Evolutionary conservation across 2,888 invertebrate genomes (phyloP), one percentile per base, ranked within the genome.

Genomic region (Pandemis cinnamomeana): DNA sequence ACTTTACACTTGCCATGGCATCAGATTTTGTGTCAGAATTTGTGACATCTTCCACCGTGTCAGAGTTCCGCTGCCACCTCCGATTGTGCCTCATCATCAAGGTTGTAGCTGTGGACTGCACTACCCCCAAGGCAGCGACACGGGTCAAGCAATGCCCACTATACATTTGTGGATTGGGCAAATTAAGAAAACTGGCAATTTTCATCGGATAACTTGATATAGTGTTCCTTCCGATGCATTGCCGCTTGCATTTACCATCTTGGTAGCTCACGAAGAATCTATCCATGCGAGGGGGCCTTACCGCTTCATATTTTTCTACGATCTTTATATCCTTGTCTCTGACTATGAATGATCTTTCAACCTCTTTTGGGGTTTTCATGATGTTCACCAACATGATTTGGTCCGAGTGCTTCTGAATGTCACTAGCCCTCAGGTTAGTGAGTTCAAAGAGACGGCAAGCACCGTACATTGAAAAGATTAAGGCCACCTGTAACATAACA

Each of bases 251-350:
- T 70, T 77, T 77, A 1, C 75, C 71, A 0, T 75, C 66, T 8
- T 60, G 62, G 42, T 75, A 77, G 15, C 70, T 69, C 15, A 77
- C 10, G n/a, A 77, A 75, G 42, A 74, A 71, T 36, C 77, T 46
- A 27, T 77, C 48, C 44, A 60, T 71, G 13, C 64, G 8, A 27
- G 15, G 13, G 4, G 58, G 58, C 6, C 58, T 58, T 5, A 61
- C n/a, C 0, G 36, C 42, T 42, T 41, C 42, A n/a, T 41, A 61
- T 61, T 61, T 61, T 42, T 61, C 61, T n/a, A 61, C n/a, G 4
- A 61, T 0, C 7, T 7, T 13, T n/a, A 41, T 6, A n/a, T 61
- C 42, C 7, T 61, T 11, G 13, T 42, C 42, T n/a, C 42, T 7
- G 61, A 61, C 6, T n/a, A 13, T 6, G 42, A 61, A 61, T 13